Percentiles rank a stretch among this genome's conserved stretches.
Evolutionary conservation across 1,140 invertebrate genomes (phyloP).

Genomic region (Leucophenga varia): DNA sequence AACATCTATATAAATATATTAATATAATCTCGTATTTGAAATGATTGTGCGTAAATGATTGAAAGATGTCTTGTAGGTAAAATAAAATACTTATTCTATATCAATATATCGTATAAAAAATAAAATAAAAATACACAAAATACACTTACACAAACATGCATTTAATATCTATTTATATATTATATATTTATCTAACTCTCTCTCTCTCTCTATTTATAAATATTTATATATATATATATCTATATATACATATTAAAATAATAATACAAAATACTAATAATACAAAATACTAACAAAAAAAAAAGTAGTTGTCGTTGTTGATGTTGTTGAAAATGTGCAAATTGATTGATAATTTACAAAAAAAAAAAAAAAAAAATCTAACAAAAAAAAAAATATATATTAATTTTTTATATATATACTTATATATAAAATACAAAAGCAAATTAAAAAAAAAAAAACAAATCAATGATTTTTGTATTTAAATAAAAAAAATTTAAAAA

Average conservation of each 20-base stretch:
- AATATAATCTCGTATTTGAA: no score
- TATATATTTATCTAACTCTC: conserved; percentile 1
- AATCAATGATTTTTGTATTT: no score
- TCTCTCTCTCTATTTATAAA: no score
- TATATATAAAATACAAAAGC: no score
- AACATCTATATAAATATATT: conserved; percentile 26
- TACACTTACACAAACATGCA: not conserved
- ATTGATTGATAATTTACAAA: conserved; percentile 46
- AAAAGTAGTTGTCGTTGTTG: conserved; percentile 53
- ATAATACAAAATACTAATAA: not conserved
- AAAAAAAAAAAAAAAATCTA: no score
- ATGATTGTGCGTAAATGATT: no score
- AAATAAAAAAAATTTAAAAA: conserved; percentile 12
- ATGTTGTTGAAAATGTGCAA: conserved; percentile 53
- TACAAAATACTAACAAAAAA: conserved; percentile 52
- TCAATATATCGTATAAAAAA: conserved; percentile 8
- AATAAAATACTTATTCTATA: no score
- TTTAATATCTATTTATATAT: not conserved
- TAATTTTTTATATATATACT: no score
- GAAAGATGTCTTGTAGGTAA: no score
- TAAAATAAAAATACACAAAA: not conserved
- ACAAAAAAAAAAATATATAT: no score
- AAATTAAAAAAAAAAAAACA: conserved; percentile 16
- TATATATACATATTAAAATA: conserved; percentile 5
- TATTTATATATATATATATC: conserved; percentile 22